Conservation (phyloP, 2,113 vertebrate species). For the Eolophus roseicapilla region DNA sequence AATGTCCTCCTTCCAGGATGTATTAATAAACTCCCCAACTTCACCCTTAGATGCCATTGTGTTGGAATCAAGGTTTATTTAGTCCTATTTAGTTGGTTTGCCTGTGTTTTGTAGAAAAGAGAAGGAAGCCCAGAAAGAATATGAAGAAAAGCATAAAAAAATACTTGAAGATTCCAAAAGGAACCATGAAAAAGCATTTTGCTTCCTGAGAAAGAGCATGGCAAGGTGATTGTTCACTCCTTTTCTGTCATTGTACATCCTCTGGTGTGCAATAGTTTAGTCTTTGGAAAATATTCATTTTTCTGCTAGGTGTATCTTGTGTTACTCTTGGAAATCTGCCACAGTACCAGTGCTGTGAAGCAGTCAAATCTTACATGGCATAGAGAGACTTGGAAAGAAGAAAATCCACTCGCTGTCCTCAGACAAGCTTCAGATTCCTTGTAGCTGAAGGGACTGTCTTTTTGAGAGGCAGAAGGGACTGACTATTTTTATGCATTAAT, state of each 20-base stretch:
- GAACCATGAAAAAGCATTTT: slow-evolving; percentile 71
- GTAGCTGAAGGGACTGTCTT: not conserved
- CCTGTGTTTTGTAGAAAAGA: slow-evolving; percentile 73
- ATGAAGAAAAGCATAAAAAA: slow-evolving; percentile 63
- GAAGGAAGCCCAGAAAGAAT: slow-evolving; percentile 34
- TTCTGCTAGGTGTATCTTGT: not conserved
- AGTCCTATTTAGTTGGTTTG: not conserved
- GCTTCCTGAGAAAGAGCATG: slow-evolving; percentile 82
- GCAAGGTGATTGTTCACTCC: slow-evolving; percentile 72
- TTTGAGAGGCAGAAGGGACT: not conserved
- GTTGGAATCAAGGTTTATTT: not conserved
- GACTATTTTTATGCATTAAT: not conserved
- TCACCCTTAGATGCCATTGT: not conserved
- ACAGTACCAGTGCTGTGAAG: not conserved
- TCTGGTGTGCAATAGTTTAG: not conserved
- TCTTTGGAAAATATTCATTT: not conserved
- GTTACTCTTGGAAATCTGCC: not conserved
- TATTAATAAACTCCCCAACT: not conserved
- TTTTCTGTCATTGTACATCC: not conserved
- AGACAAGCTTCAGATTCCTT: not conserved
- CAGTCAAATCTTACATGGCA: not conserved
- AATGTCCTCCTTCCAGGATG: not conserved
- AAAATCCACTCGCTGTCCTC: not conserved
- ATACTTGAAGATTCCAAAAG: slow-evolving; percentile 68
- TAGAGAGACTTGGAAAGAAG: not conserved